These are phyloP conservation scores for Oreochromis grahami DNA, from an alignment of 2,797 vertebrate genomes.

Conservation along the genomic window DNA sequence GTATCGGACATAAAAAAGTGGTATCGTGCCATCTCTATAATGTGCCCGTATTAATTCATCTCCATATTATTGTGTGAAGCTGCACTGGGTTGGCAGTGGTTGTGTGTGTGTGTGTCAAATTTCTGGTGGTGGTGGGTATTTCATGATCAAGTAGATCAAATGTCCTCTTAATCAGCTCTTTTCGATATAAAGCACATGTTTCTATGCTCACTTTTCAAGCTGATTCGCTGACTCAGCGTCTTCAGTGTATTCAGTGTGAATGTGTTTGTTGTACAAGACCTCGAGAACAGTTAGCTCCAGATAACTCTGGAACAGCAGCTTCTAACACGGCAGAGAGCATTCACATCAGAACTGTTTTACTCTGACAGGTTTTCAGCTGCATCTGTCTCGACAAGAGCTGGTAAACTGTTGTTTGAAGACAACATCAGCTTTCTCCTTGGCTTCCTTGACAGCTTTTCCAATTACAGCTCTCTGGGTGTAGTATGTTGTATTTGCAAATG, in stretches of 20 bases:
- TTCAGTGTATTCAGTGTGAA: background rate
- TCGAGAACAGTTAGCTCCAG: background rate
- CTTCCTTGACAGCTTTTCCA: accelerated
- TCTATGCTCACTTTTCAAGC: background rate
- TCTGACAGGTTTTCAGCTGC: background rate
- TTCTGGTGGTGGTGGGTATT: background rate
- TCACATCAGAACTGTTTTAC: accelerated
- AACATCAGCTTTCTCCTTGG: background rate
- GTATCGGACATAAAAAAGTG: no score
- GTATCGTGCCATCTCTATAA: no score
- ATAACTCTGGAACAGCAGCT: background rate
- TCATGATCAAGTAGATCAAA: background rate
- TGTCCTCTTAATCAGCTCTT: background rate
- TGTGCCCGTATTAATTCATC: no score
- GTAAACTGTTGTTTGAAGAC: background rate
- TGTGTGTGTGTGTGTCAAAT: no score
- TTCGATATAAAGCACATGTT: background rate
- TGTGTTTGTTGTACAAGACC: background rate
- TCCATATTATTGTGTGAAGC: no score
- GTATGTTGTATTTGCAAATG: background rate
- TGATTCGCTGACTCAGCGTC: background rate
- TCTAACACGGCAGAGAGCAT: background rate
- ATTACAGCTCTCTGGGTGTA: background rate
- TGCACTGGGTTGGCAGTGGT: no score
- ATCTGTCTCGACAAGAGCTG: background rate